A percentile compares a stretch with the other conserved stretches of the same genome.
phyloP scores from a whole-genome alignment of 1,140 invertebrate species.

The Drosophila ercepeae region DNA sequence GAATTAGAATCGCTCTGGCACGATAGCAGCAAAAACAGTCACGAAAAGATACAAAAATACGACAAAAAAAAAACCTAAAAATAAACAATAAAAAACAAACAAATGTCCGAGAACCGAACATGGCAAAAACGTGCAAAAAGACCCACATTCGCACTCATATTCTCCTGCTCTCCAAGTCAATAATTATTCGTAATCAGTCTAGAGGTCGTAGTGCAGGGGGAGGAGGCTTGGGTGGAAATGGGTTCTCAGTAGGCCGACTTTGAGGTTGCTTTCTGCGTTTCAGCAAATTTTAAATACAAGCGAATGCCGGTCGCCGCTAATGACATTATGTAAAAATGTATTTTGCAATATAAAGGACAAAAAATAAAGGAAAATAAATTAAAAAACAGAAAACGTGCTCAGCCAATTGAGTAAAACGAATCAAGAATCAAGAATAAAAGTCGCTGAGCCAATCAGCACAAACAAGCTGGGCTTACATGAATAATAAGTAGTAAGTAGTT shows the following conservation, averaged over 20 bases:
- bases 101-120: constrained; percentile 30
- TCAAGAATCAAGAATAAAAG: constrained; percentile 9
- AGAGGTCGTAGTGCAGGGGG: constrained; percentile 19
- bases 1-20: constrained; percentile 45
- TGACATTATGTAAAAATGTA: constrained; percentile 57
- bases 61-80: constrained; percentile 23
- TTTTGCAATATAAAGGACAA: too few species aligned
- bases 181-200: constrained; percentile 29
- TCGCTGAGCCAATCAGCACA: constrained; percentile 3
- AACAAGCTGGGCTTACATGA: constrained; percentile 27
- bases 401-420: constrained; percentile 27
- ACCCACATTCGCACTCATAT: constrained; percentile 46
- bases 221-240: constrained; percentile 3
- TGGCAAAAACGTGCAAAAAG: constrained; percentile 75
- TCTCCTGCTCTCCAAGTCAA: constrained; percentile 37
- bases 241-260: constrained; percentile 1
- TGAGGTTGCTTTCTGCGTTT: constrained; percentile 57
- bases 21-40: constrained; percentile 20
- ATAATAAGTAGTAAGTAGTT: constrained; percentile 29
- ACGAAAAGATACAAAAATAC: constrained; percentile 55
- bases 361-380: constrained; percentile 16
- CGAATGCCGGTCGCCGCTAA: constrained; percentile 68
- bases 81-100: constrained; percentile 39
- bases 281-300: constrained; percentile 47
- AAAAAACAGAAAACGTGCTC: constrained; percentile 49